Evolutionary conservation across 2,113 vertebrate species (phyloP).

Genomic region (Calonectris borealis): DNA sequence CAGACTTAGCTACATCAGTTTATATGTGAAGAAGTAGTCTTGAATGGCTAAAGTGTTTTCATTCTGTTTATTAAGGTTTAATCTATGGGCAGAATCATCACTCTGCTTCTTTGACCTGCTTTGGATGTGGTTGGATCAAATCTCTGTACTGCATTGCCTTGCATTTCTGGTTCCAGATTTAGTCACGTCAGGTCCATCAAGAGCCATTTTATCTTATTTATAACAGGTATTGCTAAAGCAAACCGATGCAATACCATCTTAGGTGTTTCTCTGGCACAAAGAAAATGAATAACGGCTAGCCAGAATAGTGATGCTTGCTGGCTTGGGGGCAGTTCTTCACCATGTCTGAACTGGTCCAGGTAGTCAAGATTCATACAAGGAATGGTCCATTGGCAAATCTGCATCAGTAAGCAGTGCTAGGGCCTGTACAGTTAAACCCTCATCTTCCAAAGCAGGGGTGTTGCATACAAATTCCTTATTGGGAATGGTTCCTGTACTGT

Average conservation of each 20-base stretch:
- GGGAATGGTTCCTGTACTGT: neutral
- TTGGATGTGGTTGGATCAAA: neutral
- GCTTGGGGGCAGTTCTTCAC: neutral
- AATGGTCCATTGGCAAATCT: neutral
- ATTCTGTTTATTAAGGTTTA: slow-evolving; percentile 52
- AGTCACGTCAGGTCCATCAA: rapidly evolving
- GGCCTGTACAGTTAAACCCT: neutral
- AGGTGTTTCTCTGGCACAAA: neutral
- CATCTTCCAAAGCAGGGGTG: neutral
- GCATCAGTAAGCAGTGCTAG: neutral
- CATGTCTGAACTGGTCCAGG: neutral
- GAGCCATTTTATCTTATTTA: neutral
- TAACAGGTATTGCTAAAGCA: slow-evolving; percentile 6
- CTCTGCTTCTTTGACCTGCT: neutral
- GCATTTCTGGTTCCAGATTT: neutral
- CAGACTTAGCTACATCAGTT: neutral
- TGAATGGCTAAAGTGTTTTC: slow-evolving; percentile 30
- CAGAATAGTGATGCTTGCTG: neutral
- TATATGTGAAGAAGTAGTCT: slow-evolving; percentile 38
- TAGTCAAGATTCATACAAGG: neutral
- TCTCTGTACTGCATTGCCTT: neutral
- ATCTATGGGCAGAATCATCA: neutral
- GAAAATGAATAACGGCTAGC: neutral
- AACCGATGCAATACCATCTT: slow-evolving; percentile 4
- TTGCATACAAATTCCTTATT: neutral